Base-by-base conservation (phyloP, 1,140 invertebrate species). In the Luehdorfia chinensis region DNA sequence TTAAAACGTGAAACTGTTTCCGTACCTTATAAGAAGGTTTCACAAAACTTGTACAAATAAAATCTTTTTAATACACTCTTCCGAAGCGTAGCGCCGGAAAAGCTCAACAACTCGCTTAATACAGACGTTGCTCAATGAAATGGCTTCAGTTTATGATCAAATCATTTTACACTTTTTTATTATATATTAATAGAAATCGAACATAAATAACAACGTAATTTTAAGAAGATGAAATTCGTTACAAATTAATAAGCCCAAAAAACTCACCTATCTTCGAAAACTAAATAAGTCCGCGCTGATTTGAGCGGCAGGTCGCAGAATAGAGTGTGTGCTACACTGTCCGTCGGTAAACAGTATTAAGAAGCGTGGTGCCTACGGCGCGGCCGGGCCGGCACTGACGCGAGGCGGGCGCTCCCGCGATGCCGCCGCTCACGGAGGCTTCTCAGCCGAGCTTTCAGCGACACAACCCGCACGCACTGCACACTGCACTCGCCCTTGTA, bases 351-450 rank as follows among this genome's bases (percentile, higher is more conserved):
- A 64, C 34, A 58, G 59, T 58, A 55, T 51, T 47, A 47, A 52
- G 73, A 66, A 75, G 67, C 81, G 81, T 85, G 70, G 65, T 81
- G 65, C 66, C 68, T 64, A 66, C 62, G 81, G 81, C 81, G 74
- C 80, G 80, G 80, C 77, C 78, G 76, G 80, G 78, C 80, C 80
- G 80, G 80, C 78, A 83, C 80, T 81, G 76, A 76, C 73, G 68
- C 68, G 70, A 62, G 56, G 75, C 64, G 74, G 62, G 66, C 62
- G 75, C 72, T 73, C 69, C 75, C n/a, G 71, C 76, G 76, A 61
- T 68, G 69, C 70, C 71, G 70, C 63, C 66, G 65, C 59, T 66
- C 53, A 51, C 71, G 77, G 66, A 84, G 80, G 77, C 77, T 84
- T 77, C 71, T 70, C 70, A 61, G 74, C 79, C 75, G 76, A 85